phyloP scores from a whole-genome alignment of 1,140 invertebrate species.

The Drosophila bifasciata region DNA sequence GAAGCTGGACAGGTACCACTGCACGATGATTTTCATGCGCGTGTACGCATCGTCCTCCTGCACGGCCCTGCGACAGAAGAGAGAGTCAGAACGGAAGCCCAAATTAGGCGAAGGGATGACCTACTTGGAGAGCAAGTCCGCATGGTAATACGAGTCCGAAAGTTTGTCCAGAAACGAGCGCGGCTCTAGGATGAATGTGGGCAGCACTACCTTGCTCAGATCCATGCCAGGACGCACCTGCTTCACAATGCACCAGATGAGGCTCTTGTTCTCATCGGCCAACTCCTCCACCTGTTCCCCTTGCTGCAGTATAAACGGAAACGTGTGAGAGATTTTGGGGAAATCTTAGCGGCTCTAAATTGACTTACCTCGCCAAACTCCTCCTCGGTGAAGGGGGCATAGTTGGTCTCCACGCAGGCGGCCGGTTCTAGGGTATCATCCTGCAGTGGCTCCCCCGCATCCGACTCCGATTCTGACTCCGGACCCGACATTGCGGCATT shows the following conservation, averaged over 20 bases:
- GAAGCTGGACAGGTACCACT: conserved; percentile 95
- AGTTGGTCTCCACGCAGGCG: conserved; percentile 86
- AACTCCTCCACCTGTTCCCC: conserved; percentile 96
- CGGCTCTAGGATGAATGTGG: conserved; percentile 95
- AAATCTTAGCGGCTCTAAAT: neutral
- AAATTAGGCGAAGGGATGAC: conserved; percentile 32
- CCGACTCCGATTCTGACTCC: conserved; percentile 78
- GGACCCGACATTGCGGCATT: conserved; percentile 72
- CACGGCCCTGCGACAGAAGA: conserved; percentile 88
- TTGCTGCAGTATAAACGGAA: conserved; percentile 85
- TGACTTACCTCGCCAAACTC: conserved; percentile 88
- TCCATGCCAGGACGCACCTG: conserved; percentile 98
- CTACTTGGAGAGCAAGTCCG: conserved; percentile 94
- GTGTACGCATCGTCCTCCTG: conserved; percentile 94
- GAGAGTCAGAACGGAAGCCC: too few species aligned
- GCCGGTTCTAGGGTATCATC: conserved; percentile 62
- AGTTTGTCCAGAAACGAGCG: conserved; percentile 97
- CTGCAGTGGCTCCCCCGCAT: conserved; percentile 51
- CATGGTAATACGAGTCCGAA: conserved; percentile 96
- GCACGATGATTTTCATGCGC: conserved; percentile 94
- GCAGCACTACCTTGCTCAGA: conserved; percentile 96
- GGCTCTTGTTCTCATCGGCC: conserved; percentile 96
- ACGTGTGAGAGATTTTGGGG: too few species aligned
- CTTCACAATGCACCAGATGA: conserved; percentile 97
- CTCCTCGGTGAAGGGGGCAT: conserved; percentile 87